These are phyloP conservation scores for Disparrhopalites patrizii DNA, from an alignment of 2,888 invertebrate species.

Conservation along the genomic window DNA sequence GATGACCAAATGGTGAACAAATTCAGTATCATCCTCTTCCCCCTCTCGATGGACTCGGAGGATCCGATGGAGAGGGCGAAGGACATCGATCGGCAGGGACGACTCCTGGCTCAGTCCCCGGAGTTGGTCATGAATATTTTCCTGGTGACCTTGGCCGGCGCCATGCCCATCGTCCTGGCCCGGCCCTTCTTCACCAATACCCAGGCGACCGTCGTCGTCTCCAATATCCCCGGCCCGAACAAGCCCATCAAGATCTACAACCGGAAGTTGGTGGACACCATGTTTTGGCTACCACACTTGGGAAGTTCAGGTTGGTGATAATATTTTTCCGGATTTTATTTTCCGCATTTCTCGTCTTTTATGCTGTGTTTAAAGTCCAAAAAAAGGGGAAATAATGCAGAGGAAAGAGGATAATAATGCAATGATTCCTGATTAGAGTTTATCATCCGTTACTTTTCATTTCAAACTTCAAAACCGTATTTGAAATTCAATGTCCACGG, in stretches of 20 bases:
- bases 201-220: conserved; percentile 41
- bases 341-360: no score
- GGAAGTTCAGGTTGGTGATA: conserved; percentile 34
- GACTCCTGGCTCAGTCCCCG: conserved; percentile 36
- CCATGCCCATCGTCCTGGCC: conserved; percentile 34
- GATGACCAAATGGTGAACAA: conserved; percentile 42
- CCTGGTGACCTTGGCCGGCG: conserved; percentile 37
- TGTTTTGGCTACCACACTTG: conserved; percentile 45
- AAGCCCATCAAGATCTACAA: conserved; percentile 38
- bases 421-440: no score
- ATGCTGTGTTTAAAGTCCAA: no score
- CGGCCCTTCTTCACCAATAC: conserved; percentile 39
- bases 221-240: conserved; percentile 42
- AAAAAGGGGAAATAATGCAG: no score
- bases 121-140: conserved; percentile 43
- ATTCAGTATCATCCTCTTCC: conserved; percentile 39
- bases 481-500: no score
- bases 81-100: conserved; percentile 32
- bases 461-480: no score
- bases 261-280: conserved; percentile 35
- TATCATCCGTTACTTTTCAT: no score
- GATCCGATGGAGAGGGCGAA: conserved; percentile 30
- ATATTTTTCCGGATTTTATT: no score
- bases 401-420: no score
- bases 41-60: conserved; percentile 28